Conservation (phyloP, 2,888 invertebrate genomes). For the Melieria omissa region DNA sequence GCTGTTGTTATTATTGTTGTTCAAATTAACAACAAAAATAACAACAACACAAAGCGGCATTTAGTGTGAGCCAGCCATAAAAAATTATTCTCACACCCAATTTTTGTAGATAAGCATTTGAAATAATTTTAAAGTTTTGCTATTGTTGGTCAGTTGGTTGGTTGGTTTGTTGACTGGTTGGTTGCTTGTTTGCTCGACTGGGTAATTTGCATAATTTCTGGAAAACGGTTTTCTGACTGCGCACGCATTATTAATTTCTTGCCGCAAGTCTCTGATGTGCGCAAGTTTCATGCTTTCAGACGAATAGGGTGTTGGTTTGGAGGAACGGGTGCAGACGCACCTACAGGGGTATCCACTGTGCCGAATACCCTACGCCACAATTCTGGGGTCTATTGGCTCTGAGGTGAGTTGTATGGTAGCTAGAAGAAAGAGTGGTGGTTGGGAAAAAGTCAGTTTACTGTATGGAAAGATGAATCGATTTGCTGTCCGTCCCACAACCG, state of each 20-base stretch:
- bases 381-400: too few relatives aligned
- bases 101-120: conserved; percentile 44
- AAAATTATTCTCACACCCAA: conserved; percentile 61
- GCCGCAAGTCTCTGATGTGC: too few relatives aligned
- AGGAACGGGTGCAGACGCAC: too few relatives aligned
- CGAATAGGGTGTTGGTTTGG: too few relatives aligned
- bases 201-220: conserved; percentile 55
- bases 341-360: too few relatives aligned
- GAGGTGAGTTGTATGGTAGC: too few relatives aligned
- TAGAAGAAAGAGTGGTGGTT: too few relatives aligned
- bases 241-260: not conserved
- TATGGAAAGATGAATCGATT: too few relatives aligned
- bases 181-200: conserved; percentile 41
- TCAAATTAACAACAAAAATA: conserved; percentile 1
- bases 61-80: conserved; percentile 10
- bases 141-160: conserved; percentile 4
- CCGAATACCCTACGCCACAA: too few relatives aligned
- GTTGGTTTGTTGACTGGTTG: conserved; percentile 40
- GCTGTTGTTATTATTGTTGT: not conserved
- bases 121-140: conserved; percentile 7
- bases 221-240: conserved; percentile 8
- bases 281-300: too few relatives aligned
- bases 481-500: too few relatives aligned
- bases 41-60: not conserved
- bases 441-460: too few relatives aligned